phyloP scores from a whole-genome alignment of 2,113 vertebrate species.

The Rhinoptilus africanus region DNA sequence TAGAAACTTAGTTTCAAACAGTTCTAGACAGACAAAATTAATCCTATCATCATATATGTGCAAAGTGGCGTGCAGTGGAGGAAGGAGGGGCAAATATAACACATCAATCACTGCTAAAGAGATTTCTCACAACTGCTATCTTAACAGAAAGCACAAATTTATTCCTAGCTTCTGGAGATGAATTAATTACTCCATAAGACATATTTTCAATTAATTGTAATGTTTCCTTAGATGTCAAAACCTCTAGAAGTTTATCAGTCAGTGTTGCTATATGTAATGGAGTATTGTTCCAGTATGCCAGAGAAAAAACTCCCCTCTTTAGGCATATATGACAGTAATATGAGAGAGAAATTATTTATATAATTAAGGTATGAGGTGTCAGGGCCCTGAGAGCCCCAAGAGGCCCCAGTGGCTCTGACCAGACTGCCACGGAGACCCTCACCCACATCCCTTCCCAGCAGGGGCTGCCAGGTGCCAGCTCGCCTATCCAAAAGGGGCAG shows the following conservation, averaged over 20 bases:
- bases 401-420: neutral
- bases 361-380: neutral
- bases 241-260: neutral
- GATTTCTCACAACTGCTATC: neutral
- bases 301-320: neutral
- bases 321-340: neutral
- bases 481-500: fast-evolving
- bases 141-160: neutral
- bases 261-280: neutral
- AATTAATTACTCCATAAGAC: neutral
- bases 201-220: neutral
- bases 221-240: neutral
- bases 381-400: neutral
- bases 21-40: neutral
- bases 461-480: neutral
- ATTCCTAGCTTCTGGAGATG: neutral
- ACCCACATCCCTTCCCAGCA: fast-evolving
- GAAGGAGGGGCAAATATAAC: neutral
- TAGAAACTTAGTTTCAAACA: neutral
- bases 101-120: neutral
- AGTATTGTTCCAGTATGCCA: neutral
- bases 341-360: neutral
- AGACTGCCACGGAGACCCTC: fast-evolving
- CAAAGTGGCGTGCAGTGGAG: neutral
- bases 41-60: neutral